phyloP scores from a whole-genome alignment of 2,888 invertebrate species.

The Nomada lathburiana region DNA sequence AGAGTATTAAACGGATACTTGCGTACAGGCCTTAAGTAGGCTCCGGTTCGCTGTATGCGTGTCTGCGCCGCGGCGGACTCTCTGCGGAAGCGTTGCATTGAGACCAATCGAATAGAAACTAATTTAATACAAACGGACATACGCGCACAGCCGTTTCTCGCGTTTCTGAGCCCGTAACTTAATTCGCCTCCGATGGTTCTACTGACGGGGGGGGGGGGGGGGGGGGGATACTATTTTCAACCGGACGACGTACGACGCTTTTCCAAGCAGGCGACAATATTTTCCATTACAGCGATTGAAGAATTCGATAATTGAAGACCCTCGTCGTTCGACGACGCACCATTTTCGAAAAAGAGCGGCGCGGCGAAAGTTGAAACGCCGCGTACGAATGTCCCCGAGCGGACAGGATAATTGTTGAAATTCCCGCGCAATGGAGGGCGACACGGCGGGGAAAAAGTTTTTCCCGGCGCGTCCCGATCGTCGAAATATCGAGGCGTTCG shows the following conservation, averaged over 20 bases:
- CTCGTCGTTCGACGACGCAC: no score
- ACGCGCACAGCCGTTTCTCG: conserved; percentile 40
- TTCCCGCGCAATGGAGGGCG: no score
- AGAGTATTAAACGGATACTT: conserved; percentile 73
- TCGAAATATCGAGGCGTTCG: conserved; percentile 13
- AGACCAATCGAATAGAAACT: conserved; percentile 73
- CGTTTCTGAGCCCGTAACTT: conserved; percentile 41
- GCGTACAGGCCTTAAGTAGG: conserved; percentile 71
- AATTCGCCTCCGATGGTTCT: conserved; percentile 31
- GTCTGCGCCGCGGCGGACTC: conserved; percentile 56
- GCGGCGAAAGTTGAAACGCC: no score
- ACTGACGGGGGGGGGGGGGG: not conserved
- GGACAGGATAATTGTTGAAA: no score
- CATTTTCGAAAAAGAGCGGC: no score
- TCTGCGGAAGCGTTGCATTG: conserved; percentile 71
- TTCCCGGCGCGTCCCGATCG: not conserved
- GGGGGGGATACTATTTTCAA: not conserved
- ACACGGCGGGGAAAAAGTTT: no score
- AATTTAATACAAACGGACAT: conserved; percentile 61
- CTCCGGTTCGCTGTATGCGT: conserved; percentile 58
- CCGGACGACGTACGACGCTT: no score
- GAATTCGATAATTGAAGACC: no score
- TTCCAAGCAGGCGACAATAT: no score
- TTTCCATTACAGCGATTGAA: no score
- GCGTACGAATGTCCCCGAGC: no score